Evolutionary conservation across 2,113 vertebrate species (phyloP).

Genomic region (Pelodiscus sinensis): DNA sequence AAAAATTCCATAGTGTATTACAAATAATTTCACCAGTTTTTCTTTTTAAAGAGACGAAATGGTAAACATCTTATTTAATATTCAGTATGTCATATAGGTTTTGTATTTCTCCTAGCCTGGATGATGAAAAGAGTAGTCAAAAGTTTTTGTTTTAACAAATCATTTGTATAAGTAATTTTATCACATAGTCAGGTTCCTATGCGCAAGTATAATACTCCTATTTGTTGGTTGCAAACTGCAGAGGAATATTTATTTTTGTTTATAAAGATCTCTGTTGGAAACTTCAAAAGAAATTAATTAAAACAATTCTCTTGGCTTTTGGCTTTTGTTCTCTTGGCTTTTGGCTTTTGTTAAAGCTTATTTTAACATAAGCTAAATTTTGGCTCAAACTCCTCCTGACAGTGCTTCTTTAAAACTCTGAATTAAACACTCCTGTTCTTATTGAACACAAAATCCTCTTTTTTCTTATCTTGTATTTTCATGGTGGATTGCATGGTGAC

Average conservation of each 20-base stretch:
- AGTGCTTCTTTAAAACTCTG: neutral
- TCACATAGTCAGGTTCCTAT: neutral
- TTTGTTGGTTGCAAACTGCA: neutral
- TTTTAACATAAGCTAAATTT: conserved; percentile 9
- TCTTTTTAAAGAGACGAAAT: neutral
- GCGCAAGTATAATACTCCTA: neutral
- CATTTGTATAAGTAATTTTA: neutral
- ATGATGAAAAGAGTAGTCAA: neutral
- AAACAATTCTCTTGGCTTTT: neutral
- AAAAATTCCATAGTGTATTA: neutral
- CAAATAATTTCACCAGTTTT: neutral
- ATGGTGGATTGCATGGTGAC: neutral
- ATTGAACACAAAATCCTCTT: neutral
- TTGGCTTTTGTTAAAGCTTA: neutral
- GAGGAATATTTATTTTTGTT: neutral
- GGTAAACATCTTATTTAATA: neutral
- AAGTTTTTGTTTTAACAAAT: neutral
- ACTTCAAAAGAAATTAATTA: neutral
- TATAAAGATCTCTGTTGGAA: neutral
- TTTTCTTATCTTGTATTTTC: neutral
- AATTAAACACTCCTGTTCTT: neutral
- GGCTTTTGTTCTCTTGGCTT: too few relatives aligned
- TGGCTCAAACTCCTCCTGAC: neutral
- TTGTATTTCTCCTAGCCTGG: neutral
- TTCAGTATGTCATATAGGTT: neutral